phyloP scores from a whole-genome alignment of 2,888 invertebrate genomes.

The Adelphocoris suturalis region DNA sequence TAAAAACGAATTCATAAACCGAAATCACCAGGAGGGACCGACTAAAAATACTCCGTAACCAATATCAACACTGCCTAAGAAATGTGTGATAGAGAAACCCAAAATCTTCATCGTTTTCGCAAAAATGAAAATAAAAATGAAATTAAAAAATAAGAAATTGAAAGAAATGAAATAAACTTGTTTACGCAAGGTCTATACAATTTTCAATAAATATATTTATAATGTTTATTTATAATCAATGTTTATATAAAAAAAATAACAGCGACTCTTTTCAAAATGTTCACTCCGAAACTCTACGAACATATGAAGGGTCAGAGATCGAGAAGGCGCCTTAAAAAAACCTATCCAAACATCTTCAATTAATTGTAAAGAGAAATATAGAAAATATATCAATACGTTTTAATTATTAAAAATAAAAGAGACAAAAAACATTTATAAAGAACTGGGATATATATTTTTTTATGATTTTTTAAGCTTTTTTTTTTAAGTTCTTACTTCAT shows the following conservation, averaged over 20 bases:
- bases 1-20: too few relatives aligned
- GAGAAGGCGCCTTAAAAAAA: constrained; percentile 46
- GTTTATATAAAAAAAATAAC: constrained; percentile 74
- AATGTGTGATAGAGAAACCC: too few relatives aligned
- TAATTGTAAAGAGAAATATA: background rate
- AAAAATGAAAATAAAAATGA: background rate
- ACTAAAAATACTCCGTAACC: constrained; percentile 68
- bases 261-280: constrained; percentile 70
- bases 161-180: constrained; percentile 68
- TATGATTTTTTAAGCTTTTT: background rate
- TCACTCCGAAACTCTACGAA: constrained; percentile 45
- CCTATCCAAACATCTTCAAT: background rate
- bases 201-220: constrained; percentile 73
- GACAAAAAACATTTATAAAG: background rate
- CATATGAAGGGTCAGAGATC: constrained; percentile 55
- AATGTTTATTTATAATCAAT: constrained; percentile 57
- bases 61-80: constrained; percentile 74
- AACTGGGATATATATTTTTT: background rate
- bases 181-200: constrained; percentile 66
- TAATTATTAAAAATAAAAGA: constrained; percentile 2
- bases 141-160: constrained; percentile 33
- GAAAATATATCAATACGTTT: constrained; percentile 21
- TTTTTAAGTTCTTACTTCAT: background rate
- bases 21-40: too few relatives aligned
- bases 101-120: too few relatives aligned